These are phyloP conservation scores for Zelostemma sp. DNA, from an alignment of 1,140 invertebrate species.

Conservation along the genomic window DNA sequence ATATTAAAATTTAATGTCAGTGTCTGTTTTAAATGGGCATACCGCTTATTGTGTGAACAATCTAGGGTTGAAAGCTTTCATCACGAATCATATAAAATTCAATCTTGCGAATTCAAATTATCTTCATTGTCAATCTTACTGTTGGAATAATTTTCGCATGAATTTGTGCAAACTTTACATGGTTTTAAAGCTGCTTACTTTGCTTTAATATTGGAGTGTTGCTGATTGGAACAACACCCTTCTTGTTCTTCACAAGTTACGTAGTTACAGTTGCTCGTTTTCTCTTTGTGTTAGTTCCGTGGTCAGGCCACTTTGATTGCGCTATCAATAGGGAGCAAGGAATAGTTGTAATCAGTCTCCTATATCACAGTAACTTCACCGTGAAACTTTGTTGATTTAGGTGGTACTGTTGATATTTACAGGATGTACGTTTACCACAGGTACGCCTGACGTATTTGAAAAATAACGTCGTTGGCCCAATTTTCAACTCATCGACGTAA, in stretches of 20 bases:
- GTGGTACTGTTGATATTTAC: constrained; percentile 1
- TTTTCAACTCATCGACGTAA: not conserved
- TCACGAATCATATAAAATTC: too few species aligned
- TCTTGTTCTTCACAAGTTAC: constrained; percentile 1
- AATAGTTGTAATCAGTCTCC: constrained; percentile 12
- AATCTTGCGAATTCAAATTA: too few species aligned
- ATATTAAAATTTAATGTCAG: too few species aligned
- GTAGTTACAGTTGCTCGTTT: constrained; percentile 4
- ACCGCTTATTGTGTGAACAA: too few species aligned
- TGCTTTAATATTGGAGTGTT: too few species aligned
- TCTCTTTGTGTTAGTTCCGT: not conserved
- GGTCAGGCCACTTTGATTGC: not conserved
- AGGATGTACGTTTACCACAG: not conserved
- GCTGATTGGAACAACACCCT: not conserved
- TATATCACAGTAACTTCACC: constrained; percentile 19
- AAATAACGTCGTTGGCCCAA: not conserved
- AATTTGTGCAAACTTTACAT: too few species aligned
- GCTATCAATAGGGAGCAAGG: constrained; percentile 1
- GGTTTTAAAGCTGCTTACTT: too few species aligned
- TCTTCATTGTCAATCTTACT: too few species aligned
- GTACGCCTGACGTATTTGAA: not conserved
- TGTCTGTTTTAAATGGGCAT: too few species aligned
- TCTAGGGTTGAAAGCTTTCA: too few species aligned
- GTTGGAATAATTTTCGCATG: too few species aligned
- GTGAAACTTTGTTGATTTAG: constrained; percentile 9